Evolutionary conservation across 1,140 invertebrate genomes (phyloP).

Genomic region (Drosophila pachea): DNA sequence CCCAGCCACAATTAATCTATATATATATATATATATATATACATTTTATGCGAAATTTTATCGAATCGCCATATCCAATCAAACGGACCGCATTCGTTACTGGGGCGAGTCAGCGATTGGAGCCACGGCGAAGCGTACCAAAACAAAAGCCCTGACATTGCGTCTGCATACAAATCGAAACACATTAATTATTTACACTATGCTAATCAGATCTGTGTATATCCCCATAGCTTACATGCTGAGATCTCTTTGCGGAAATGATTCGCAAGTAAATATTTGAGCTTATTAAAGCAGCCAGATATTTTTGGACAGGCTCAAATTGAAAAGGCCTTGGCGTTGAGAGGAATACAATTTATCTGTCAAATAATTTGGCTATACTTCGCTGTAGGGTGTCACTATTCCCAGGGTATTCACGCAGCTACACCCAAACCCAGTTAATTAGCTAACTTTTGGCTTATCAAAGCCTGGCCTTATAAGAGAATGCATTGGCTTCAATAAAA

Average conservation of each 20-base stretch:
- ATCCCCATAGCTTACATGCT: background rate
- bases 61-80: constrained; percentile 14
- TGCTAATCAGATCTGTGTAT: constrained; percentile 21
- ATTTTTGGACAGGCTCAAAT: no score
- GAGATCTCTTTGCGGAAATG: background rate
- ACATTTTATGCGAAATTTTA: constrained; percentile 1
- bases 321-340: no score
- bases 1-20: constrained; percentile 10
- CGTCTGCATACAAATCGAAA: constrained; percentile 24
- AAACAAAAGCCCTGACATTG: constrained; percentile 25
- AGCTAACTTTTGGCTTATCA: no score
- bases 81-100: constrained; percentile 22
- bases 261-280: background rate
- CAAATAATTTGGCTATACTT: no score
- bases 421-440: no score
- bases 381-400: no score
- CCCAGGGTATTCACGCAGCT: no score
- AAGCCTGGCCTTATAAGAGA: background rate
- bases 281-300: background rate
- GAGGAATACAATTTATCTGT: no score
- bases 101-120: constrained; percentile 33
- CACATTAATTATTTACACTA: constrained; percentile 30
- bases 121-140: constrained; percentile 17
- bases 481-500: background rate
- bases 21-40: constrained; percentile 8